Percentiles rank a stretch among this genome's conserved stretches.
These are phyloP conservation scores for Papilio dardanus DNA, from an alignment of 1,140 invertebrate species.

Conservation along the genomic window DNA sequence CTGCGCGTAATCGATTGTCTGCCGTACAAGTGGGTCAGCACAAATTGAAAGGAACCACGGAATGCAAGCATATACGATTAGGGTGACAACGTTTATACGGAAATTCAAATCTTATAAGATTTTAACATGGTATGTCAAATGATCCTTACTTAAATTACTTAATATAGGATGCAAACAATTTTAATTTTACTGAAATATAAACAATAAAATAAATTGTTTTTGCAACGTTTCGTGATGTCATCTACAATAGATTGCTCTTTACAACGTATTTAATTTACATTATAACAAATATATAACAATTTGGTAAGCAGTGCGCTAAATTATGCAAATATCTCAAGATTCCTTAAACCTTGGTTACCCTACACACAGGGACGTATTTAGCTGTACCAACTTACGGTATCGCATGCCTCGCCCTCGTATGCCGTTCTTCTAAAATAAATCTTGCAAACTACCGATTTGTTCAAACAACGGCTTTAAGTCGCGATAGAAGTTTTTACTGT, in stretches of 20 bases:
- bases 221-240: no score
- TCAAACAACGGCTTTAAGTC: constrained; percentile 23
- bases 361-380: constrained; percentile 33
- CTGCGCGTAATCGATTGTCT: constrained; percentile 51
- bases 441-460: constrained; percentile 38
- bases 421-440: constrained; percentile 35
- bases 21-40: constrained; percentile 48
- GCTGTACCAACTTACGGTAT: constrained; percentile 33
- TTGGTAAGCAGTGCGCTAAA: no score
- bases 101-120: not conserved
- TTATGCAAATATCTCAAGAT: not conserved
- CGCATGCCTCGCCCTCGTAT: constrained; percentile 33
- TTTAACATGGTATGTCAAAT: no score
- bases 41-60: constrained; percentile 52
- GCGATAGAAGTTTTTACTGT: constrained; percentile 30
- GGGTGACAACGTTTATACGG: constrained; percentile 13
- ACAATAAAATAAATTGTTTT: no score
- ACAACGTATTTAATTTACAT: not conserved
- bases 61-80: constrained; percentile 43
- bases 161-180: not conserved
- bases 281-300: not conserved
- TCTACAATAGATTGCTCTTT: no score
- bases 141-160: not conserved
- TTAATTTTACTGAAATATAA: not conserved
- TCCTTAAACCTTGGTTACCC: not conserved